Percentiles rank a stretch among this genome's conserved stretches.
Conservation (phyloP, 2,797 vertebrate genomes). For the Octomys mimax region DNA sequence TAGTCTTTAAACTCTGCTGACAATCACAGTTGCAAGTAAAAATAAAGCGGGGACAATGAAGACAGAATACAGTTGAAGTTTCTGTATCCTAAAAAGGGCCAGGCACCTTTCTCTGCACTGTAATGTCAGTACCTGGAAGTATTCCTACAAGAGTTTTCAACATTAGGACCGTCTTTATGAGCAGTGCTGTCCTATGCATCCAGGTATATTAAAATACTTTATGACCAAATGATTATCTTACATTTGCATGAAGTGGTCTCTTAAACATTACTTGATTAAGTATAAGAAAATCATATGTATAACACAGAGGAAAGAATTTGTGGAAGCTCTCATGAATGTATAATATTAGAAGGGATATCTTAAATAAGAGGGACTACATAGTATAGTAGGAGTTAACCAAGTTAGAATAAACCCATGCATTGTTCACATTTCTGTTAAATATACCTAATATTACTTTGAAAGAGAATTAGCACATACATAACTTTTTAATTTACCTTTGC, state of each 20-base stretch:
- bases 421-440: background rate
- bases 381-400: background rate
- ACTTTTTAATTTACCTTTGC: constrained; percentile 24
- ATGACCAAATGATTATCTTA: background rate
- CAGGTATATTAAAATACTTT: background rate
- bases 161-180: background rate
- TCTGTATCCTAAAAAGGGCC: background rate
- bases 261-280: constrained; percentile 9
- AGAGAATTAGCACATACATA: background rate
- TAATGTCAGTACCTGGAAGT: background rate
- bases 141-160: background rate
- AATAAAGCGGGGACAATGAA: constrained; percentile 15
- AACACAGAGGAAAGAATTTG: background rate
- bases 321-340: constrained; percentile 5
- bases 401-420: background rate
- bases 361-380: background rate
- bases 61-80: background rate
- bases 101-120: background rate
- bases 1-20: background rate
- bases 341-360: constrained; percentile 10
- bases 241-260: background rate
- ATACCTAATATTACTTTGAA: background rate
- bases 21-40: constrained; percentile 23
- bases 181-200: background rate
- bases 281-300: background rate